Base-by-base conservation (phyloP, 2,797 vertebrate genomes). In the Rhynchonycteris naso region DNA sequence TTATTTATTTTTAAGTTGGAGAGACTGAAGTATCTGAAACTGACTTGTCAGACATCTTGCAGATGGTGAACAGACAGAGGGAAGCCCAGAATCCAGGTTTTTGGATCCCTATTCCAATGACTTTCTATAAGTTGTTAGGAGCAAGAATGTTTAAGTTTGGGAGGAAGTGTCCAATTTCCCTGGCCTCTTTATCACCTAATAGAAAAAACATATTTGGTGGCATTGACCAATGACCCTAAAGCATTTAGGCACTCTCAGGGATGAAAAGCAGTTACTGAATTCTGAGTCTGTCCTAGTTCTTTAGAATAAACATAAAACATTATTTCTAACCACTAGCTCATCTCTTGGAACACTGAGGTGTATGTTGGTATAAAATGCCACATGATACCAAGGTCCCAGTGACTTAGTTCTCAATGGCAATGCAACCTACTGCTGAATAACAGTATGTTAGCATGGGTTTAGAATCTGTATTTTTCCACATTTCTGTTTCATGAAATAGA, bases 241-340 rank as follows among this genome's bases (percentile, higher is more conserved):
- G 3, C 74, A 24, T 93, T 61, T 72, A 12, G 22, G 38, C 47
- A 69, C 16, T 74, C n/a, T 90, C 33, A 65, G 78, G 66, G 74
- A 75, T 82, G 56, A 80, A 71, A 74, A 90, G 38, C 52, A 66
- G 13, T 88, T 50, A 21, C 38, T 90, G 81, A 92, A 80, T 89
- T 72, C 78, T 90, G 8, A 35, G 6, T 91, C 43, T 90, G 7
- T 65, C 87, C 54, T 63, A 58, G 47, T 43, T 38, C 16, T 81
- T 76, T 68, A 78, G 5, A 61, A 22, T 74, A 78, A 65, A 47
- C 13, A 59, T 74, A 91, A 82, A 38, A 22, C 69, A 35, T 66
- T 82, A 43, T 89, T 92, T 88, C 56, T 92, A 90, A 61, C 15
- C 12, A 63, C 26, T 69, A 58, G 72, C 16, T 93, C 61, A 68